Evolutionary conservation across 2,888 invertebrate species (phyloP).

Genomic region (Torymus tubicola): DNA sequence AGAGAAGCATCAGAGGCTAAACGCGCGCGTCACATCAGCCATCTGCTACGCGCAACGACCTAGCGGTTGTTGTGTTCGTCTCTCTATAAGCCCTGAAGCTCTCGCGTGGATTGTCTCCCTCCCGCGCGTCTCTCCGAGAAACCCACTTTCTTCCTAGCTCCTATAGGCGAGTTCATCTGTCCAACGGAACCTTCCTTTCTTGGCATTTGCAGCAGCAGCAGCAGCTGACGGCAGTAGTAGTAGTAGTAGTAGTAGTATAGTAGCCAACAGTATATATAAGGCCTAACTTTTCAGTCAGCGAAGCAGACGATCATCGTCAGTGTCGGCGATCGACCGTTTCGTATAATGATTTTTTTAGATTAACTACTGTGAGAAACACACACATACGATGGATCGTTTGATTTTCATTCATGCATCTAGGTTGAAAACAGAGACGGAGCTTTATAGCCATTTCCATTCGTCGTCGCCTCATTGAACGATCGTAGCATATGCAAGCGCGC

Average conservation of each 20-base stretch:
- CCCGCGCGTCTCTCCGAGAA: conserved; percentile 28
- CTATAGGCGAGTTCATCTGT: conserved; percentile 9
- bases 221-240: no score
- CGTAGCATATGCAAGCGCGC: no score
- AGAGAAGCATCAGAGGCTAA: background rate
- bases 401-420: no score
- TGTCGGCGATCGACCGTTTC: no score
- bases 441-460: background rate
- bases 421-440: background rate
- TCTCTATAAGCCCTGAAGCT: conserved; percentile 26
- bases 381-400: no score
- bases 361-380: no score
- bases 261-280: no score
- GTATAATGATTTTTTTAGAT: no score
- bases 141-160: conserved; percentile 39
- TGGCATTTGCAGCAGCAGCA: background rate
- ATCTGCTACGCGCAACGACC: conserved; percentile 23
- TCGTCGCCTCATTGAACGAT: no score
- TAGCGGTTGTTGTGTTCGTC: conserved; percentile 45
- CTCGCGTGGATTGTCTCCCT: conserved; percentile 29
- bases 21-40: conserved; percentile 15
- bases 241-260: no score
- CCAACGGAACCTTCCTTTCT: conserved; percentile 22
- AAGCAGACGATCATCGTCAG: no score
- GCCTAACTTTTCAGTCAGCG: no score